These are phyloP conservation scores for Luperina testacea DNA, from an alignment of 2,888 invertebrate species.

Conservation along the genomic window DNA sequence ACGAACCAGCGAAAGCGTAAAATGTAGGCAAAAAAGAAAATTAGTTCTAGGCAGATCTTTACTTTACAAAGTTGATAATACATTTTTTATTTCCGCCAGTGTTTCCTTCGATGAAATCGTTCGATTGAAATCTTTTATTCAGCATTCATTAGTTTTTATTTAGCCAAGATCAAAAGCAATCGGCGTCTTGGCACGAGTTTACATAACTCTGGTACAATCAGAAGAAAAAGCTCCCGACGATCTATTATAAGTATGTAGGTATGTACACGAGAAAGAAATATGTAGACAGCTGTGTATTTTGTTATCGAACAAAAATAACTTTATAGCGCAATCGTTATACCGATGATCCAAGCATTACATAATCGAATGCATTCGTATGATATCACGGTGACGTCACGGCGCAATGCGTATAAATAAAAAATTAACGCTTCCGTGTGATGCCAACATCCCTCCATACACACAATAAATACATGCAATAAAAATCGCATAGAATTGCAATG, in stretches of 20 bases:
- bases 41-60: constrained; percentile 14
- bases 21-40: constrained; percentile 7
- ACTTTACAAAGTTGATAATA: constrained; percentile 22
- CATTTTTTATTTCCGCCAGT: constrained; percentile 28
- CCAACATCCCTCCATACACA: constrained; percentile 71
- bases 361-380: constrained; percentile 74
- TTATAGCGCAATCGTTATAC: constrained; percentile 49
- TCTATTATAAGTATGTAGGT: constrained; percentile 38
- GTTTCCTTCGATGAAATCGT: constrained; percentile 50
- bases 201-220: constrained; percentile 51
- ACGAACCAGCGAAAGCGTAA: constrained; percentile 1
- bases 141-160: constrained; percentile 58
- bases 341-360: constrained; percentile 79
- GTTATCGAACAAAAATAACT: constrained; percentile 43
- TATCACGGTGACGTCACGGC: constrained; percentile 73
- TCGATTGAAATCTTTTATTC: constrained; percentile 54
- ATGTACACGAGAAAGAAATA: constrained; percentile 37
- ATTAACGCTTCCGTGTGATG: constrained; percentile 63
- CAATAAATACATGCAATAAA: constrained; percentile 73
- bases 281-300: constrained; percentile 50
- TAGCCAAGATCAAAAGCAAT: constrained; percentile 58
- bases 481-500: constrained; percentile 72
- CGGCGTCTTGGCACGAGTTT: constrained; percentile 57
- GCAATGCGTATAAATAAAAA: constrained; percentile 74
- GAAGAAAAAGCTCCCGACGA: constrained; percentile 54